Conservation (phyloP, 64 coral and sea anemone genomes). For the Cladopsammia gracilis region DNA sequence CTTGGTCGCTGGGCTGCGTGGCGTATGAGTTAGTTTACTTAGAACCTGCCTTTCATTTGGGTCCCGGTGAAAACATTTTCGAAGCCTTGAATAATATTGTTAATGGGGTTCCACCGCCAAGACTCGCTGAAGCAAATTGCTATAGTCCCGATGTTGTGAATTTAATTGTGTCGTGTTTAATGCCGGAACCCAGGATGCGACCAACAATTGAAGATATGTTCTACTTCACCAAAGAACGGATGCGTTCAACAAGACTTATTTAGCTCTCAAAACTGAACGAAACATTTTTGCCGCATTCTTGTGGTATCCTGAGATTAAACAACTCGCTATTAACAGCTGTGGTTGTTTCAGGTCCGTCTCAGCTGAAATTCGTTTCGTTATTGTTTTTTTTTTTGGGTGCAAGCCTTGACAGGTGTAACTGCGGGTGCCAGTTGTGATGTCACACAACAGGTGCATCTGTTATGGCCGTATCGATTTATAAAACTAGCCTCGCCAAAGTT, state of each 20-base stretch:
- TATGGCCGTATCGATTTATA: too few relatives aligned
- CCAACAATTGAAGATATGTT: slow-evolving; percentile 64
- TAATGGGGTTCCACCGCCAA: slow-evolving; percentile 59
- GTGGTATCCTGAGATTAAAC: not conserved
- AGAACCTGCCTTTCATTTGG: slow-evolving; percentile 64
- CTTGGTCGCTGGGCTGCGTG: slow-evolving; percentile 84
- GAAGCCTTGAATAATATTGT: slow-evolving; percentile 80
- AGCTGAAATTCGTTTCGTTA: not conserved
- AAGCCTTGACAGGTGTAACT: not conserved
- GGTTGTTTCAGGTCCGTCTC: slow-evolving; percentile 2
- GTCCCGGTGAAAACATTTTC: slow-evolving; percentile 59
- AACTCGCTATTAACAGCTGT: not conserved
- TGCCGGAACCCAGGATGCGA: slow-evolving; percentile 48
- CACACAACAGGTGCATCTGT: too few relatives aligned
- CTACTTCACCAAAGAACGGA: slow-evolving; percentile 40
- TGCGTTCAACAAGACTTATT: not conserved
- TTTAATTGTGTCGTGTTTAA: slow-evolving; percentile 77
- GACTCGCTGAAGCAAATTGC: slow-evolving; percentile 19
- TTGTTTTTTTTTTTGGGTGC: not conserved
- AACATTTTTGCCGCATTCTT: not conserved
- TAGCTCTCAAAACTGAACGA: not conserved
- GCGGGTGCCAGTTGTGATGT: not conserved
- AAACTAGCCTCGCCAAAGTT: too few relatives aligned
- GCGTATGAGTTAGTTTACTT: slow-evolving; percentile 66
- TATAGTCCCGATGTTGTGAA: slow-evolving; percentile 37